These are phyloP conservation scores for Timema podura DNA, from an alignment of 2,888 invertebrate genomes.

Conservation along the genomic window DNA sequence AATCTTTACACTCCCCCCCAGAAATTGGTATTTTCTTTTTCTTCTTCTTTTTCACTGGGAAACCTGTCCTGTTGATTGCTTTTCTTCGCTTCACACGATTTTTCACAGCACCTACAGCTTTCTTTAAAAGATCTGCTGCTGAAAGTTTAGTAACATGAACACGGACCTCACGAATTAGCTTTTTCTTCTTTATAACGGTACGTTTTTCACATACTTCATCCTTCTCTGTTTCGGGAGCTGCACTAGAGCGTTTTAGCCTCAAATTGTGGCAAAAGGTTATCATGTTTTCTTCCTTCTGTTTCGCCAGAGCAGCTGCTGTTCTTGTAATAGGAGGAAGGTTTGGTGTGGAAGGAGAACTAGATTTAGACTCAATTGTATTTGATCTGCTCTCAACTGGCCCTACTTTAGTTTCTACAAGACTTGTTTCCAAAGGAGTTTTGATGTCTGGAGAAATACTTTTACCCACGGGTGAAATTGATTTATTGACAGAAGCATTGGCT, in stretches of 20 bases:
- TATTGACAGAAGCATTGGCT: too few relatives aligned
- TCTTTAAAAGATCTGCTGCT: conserved; percentile 33
- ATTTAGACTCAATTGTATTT: not conserved
- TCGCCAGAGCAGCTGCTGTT: not conserved
- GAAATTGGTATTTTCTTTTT: conserved; percentile 57
- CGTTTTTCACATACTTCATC: not conserved
- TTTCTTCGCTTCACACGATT: conserved; percentile 62
- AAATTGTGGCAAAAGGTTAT: conserved; percentile 24
- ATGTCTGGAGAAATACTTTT: too few relatives aligned
- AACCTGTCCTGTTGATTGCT: conserved; percentile 81
- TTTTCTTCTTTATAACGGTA: conserved; percentile 37
- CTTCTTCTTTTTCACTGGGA: conserved; percentile 78
- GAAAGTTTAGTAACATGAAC: conserved; percentile 39
- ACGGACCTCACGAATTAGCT: conserved; percentile 38
- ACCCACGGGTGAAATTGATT: too few relatives aligned
- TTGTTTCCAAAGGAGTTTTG: too few relatives aligned
- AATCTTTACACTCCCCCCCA: not conserved
- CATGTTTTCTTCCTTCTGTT: conserved; percentile 7
- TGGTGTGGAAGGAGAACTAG: not conserved
- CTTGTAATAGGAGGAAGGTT: conserved; percentile 7
- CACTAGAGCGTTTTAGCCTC: conserved; percentile 24
- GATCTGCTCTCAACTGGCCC: not conserved
- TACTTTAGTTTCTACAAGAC: too few relatives aligned
- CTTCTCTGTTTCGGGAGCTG: not conserved
- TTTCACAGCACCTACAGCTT: conserved; percentile 41